These are phyloP conservation scores for Sinocyclocheilus anshuiensis DNA, from an alignment of 2,113 vertebrate genomes.

Conservation along the genomic window DNA sequence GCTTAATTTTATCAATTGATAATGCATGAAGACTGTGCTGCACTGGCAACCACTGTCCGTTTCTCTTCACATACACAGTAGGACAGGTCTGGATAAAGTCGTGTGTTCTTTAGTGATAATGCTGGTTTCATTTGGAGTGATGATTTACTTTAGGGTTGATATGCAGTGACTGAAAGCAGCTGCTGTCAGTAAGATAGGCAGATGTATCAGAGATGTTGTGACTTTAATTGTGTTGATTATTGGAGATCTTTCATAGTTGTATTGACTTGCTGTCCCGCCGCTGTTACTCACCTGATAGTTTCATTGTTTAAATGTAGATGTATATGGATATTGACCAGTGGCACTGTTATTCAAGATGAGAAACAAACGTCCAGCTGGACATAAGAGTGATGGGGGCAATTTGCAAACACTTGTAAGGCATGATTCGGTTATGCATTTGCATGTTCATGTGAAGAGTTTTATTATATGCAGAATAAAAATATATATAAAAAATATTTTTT, in stretches of 20 bases:
- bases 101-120: slow-evolving; percentile 88
- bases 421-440: slow-evolving; percentile 5
- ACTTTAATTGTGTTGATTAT: slow-evolving; percentile 94
- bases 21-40: slow-evolving; percentile 25
- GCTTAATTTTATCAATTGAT: slow-evolving; percentile 55
- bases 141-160: slow-evolving; percentile 93
- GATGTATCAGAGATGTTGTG: slow-evolving; percentile 82
- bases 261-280: slow-evolving; percentile 98
- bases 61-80: slow-evolving; percentile 37
- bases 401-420: background rate
- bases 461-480: background rate
- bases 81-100: slow-evolving; percentile 74
- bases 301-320: slow-evolving; percentile 97
- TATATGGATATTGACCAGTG: slow-evolving; percentile 85
- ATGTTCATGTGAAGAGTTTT: background rate
- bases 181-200: slow-evolving; percentile 90
- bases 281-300: slow-evolving; percentile 98
- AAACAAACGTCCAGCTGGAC: slow-evolving; percentile 52
- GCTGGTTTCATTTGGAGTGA: slow-evolving; percentile 86
- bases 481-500: too few relatives aligned
- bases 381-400: background rate
- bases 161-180: slow-evolving; percentile 94
- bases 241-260: slow-evolving; percentile 98
- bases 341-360: slow-evolving; percentile 58
- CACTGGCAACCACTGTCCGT: slow-evolving; percentile 8